Conservation (phyloP, 1,140 invertebrate species). For the Cepaea nemoralis region DNA sequence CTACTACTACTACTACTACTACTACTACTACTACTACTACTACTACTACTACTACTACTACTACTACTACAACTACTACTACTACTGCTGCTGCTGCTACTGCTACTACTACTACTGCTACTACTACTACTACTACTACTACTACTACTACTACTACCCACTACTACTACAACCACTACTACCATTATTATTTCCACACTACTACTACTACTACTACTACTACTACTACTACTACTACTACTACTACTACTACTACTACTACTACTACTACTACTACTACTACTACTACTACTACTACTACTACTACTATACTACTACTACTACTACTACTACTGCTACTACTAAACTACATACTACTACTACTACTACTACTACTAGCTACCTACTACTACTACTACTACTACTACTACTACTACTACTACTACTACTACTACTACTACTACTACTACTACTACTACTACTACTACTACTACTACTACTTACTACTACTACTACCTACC, state of each 20-base stretch:
- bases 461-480: too few species aligned
- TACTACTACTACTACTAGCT: too few species aligned
- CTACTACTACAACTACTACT: conserved; percentile 30
- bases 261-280: not conserved
- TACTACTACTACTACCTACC: too few species aligned
- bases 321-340: too few species aligned
- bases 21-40: conserved; percentile 30
- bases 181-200: too few species aligned
- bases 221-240: conserved; percentile 19
- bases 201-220: conserved; percentile 14
- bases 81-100: conserved; percentile 22
- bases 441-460: conserved; percentile 11
- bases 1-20: conserved; percentile 30
- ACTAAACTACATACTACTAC: too few species aligned
- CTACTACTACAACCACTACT: too few species aligned
- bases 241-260: conserved; percentile 3
- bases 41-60: conserved; percentile 32
- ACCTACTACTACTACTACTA: too few species aligned
- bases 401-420: conserved; percentile 2
- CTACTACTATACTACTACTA: too few species aligned
- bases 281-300: too few species aligned
- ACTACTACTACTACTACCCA: conserved; percentile 15
- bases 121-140: conserved; percentile 3
- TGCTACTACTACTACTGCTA: conserved; percentile 24
- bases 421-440: conserved; percentile 1